Base-by-base conservation (phyloP, 1,140 invertebrate species). In the Panonychus citri region DNA sequence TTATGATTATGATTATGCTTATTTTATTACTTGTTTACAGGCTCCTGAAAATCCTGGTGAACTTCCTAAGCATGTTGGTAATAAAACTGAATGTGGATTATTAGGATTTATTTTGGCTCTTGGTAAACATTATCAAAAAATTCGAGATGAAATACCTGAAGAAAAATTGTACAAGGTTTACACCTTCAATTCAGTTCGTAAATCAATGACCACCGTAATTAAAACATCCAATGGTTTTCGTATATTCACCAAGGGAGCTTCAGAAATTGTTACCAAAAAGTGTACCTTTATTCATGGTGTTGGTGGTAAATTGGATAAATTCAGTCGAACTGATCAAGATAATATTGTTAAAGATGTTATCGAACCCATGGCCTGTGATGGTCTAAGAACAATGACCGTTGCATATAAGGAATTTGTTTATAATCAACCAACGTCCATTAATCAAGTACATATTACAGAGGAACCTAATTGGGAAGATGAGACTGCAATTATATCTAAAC, bases 391-490 rank as follows among this genome's bases (percentile, higher is more conserved):
- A 57, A 98, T 99, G 67, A 90, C 88, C 59, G 77, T 95, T 54
- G 89, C 89, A 39, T 94, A 85, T 71, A 71, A 75, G 64, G 90
- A 95, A 70, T 94, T 93, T 71, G 85, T 94, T 57, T 83, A 84
- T 30, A 83, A 83, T 21, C 89, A 89, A 72, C 30, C 53, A 17
- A 25, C 43, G 0, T 42, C 55, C 19, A 37, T 53, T 17, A 67
- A 68, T 48, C 65, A 73, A 74, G 84, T 91, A 57, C 83, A 87
- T 66, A 81, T 82, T 69, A 85, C 89, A 67, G 52, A 27, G 62
- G 89, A 96, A 66, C 89, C 91, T 1, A 85, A 97, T 68, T 99
- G 93, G 91, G 94, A 99, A 37, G 85, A 97, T 67, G 94, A 99
- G 69, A 86, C 89, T 52, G 81, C 82, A 62, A 85, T 95, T 62